A percentile compares a stretch with the other conserved stretches of the same genome.
These are phyloP conservation scores for Bactericera cockerelli DNA, from an alignment of 1,140 invertebrate genomes.

Conservation along the genomic window DNA sequence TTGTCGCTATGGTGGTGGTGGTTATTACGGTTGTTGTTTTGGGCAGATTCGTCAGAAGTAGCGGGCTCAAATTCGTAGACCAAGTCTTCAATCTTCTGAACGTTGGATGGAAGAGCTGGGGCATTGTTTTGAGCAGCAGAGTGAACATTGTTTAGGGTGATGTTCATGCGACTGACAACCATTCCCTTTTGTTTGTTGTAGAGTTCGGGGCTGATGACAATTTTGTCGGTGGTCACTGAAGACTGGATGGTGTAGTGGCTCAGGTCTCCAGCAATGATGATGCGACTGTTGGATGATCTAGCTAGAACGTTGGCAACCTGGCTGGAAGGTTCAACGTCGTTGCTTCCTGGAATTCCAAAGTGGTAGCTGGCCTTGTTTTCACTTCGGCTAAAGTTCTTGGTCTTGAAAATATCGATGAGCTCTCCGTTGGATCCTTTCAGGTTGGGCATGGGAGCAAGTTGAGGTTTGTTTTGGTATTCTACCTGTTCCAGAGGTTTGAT, in stretches of 20 bases:
- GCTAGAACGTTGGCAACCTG: constrained; percentile 38
- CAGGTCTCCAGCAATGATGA: constrained; percentile 22
- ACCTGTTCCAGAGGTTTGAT: constrained; percentile 22
- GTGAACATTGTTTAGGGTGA: constrained; percentile 21
- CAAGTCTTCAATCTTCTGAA: constrained; percentile 34
- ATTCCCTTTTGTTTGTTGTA: constrained; percentile 20
- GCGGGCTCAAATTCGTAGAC: constrained; percentile 34
- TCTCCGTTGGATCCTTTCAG: constrained; percentile 31
- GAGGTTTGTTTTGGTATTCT: constrained; percentile 18
- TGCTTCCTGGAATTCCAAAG: constrained; percentile 36
- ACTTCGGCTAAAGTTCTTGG: constrained; percentile 45
- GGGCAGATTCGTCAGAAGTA: constrained; percentile 6
- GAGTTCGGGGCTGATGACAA: constrained; percentile 18
- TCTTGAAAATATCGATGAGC: constrained; percentile 44
- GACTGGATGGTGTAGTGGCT: constrained; percentile 22
- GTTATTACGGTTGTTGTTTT: constrained; percentile 12
- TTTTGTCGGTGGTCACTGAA: constrained; percentile 23
- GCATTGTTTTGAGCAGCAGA: constrained; percentile 16
- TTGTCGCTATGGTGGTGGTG: constrained; percentile 2
- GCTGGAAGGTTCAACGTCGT: constrained; percentile 37
- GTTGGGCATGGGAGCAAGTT: constrained; percentile 24
- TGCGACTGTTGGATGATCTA: constrained; percentile 18
- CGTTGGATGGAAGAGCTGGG: constrained; percentile 17
- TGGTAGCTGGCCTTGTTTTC: constrained; percentile 40
- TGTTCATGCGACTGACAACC: constrained; percentile 19